phyloP scores from a whole-genome alignment of 2,113 vertebrate species.

The Epinephelus fuscoguttatus region DNA sequence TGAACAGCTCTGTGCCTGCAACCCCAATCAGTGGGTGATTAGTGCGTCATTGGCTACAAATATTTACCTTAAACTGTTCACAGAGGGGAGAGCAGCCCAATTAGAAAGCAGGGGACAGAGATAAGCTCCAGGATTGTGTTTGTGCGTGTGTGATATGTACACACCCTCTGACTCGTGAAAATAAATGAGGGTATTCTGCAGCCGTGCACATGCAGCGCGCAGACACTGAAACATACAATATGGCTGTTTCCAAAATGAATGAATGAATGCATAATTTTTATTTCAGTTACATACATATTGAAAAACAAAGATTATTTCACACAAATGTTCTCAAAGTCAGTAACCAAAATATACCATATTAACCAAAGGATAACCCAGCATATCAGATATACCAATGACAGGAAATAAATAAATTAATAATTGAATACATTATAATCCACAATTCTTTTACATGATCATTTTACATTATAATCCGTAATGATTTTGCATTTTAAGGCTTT shows the following conservation, averaged over 20 bases:
- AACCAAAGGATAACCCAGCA: too few species aligned
- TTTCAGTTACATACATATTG: too few species aligned
- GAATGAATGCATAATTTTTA: too few species aligned
- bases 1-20: slow-evolving; percentile 59
- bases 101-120: slow-evolving; percentile 60
- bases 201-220: slow-evolving; percentile 4
- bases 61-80: slow-evolving; percentile 82
- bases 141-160: slow-evolving; percentile 27
- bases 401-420: too few species aligned
- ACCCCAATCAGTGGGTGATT: slow-evolving; percentile 78
- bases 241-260: background rate
- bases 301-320: too few species aligned
- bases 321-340: too few species aligned
- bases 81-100: slow-evolving; percentile 56
- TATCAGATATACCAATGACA: too few species aligned
- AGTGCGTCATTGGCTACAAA: slow-evolving; percentile 71
- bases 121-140: slow-evolving; percentile 49
- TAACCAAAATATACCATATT: too few species aligned
- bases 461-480: too few species aligned
- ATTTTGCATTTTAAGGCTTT: too few species aligned
- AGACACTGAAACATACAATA: background rate
- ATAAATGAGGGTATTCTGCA: slow-evolving; percentile 19
- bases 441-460: too few species aligned
- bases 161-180: slow-evolving; percentile 27
- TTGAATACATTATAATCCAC: too few species aligned